These are phyloP conservation scores for Anas platyrhynchos DNA, from an alignment of 2,113 vertebrate genomes.

Conservation along the genomic window DNA sequence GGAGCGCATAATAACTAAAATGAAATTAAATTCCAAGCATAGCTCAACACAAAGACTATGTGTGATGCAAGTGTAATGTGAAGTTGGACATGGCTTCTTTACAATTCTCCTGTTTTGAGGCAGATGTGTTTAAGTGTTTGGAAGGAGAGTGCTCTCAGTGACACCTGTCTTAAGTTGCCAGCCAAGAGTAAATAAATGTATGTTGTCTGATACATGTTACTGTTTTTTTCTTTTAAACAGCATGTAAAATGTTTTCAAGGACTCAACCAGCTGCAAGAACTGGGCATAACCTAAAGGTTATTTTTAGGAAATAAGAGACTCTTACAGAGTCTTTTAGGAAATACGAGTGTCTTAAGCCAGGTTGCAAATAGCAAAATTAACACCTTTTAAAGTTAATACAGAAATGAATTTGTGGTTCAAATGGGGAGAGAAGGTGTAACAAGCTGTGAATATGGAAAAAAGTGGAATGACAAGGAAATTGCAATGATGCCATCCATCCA, in stretches of 20 bases:
- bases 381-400: not conserved
- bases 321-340: not conserved
- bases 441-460: constrained; percentile 25
- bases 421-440: constrained; percentile 10
- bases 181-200: not conserved
- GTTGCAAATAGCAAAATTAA: not conserved
- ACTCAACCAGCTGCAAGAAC: not conserved
- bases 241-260: not conserved
- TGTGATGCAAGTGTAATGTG: not conserved
- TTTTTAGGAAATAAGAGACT: not conserved
- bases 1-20: not conserved
- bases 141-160: not conserved
- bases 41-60: not conserved
- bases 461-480: constrained; percentile 8
- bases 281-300: not conserved
- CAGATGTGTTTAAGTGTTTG: not conserved
- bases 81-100: not conserved
- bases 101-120: not conserved
- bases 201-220: not conserved
- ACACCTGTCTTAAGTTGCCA: not conserved
- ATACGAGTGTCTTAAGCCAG: not conserved
- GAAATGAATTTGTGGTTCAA: constrained; percentile 12
- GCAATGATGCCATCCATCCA: constrained; percentile 54
- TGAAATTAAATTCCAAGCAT: not conserved
- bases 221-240: not conserved